phyloP scores from a whole-genome alignment of 2,113 vertebrate species.

The Aphyosemion australe region DNA sequence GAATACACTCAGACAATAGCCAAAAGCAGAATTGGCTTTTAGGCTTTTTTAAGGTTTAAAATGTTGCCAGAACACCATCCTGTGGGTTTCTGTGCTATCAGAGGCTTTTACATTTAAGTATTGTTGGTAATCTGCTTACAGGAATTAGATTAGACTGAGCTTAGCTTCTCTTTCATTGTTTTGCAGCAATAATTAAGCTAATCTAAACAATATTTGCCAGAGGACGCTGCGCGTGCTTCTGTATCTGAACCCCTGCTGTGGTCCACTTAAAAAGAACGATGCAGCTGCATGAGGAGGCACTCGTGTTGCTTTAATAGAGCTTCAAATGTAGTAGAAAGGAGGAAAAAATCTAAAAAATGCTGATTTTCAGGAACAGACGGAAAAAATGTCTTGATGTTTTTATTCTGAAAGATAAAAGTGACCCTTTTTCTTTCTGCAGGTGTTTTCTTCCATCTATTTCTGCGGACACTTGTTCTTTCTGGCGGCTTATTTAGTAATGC shows the following conservation, averaged over 20 bases:
- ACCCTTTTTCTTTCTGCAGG: constrained; percentile 75
- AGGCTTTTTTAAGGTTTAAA: neutral
- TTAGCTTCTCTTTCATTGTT: neutral
- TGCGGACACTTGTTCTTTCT: constrained; percentile 90
- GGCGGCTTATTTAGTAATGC: constrained; percentile 80
- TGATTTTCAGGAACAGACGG: neutral
- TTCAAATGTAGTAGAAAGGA: neutral
- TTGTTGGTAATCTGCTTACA: constrained; percentile 1
- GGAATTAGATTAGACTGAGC: neutral
- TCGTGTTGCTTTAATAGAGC: neutral
- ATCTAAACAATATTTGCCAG: neutral
- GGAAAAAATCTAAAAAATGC: neutral
- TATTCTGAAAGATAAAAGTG: neutral
- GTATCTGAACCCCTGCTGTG: neutral
- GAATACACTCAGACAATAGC: too few relatives aligned
- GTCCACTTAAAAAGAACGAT: neutral
- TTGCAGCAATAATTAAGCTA: constrained; percentile 5
- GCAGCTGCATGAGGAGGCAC: neutral
- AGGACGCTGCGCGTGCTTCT: neutral
- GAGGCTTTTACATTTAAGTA: neutral
- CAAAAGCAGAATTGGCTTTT: neutral
- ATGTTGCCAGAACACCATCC: neutral
- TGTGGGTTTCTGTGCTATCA: neutral
- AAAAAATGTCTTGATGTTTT: neutral
- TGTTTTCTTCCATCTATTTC: constrained; percentile 92